Base-by-base conservation (phyloP, 1,140 invertebrate genomes). In the Drosophila teissieri region DNA sequence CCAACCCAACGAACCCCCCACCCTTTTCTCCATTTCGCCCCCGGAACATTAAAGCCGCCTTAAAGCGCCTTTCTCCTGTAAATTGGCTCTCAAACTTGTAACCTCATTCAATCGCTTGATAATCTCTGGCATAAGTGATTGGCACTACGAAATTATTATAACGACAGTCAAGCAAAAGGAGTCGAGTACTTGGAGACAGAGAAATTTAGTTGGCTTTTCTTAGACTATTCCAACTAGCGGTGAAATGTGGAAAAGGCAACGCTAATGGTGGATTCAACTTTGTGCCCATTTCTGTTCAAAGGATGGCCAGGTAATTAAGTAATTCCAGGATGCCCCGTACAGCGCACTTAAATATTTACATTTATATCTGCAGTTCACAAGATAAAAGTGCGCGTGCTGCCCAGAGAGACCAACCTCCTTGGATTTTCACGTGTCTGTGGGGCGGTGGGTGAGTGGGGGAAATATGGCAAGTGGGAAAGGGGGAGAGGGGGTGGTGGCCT, bases 271-370 rank as follows among this genome's bases (percentile, higher is more conserved):
- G 24, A 4, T 36, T 14, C 11, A 60, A 60, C 37, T 34, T 63
- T 63, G 54, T 62, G 37, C 15, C 36, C 49, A 40, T 62, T 54
- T 61, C 12, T 6, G n/a, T n/a, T 51, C 39, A 56, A 56, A 56
- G 54, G 39, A 27, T 17, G 40, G n/a, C 24, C 22, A 24, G 54
- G 40, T 56, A 56, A 56, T 56, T 56, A 44, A 56, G 39, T 54
- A 63, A 63, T 45, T 63, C 19, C 40, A 51, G 11, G 24, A 40
- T 60, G 54, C 37, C 67, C 74, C 39, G 27, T 51, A 15, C 52
- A 49, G 67, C 39, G 52, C 82, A 81, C 78, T 86, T 86, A 78
- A 86, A 81, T 86, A 86, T 81, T 86, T 81, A 75, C 78, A 73
- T 56, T 77, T 77, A 73, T 70, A 56, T 62, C 82, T 86, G 81